Evolutionary conservation across 2,797 vertebrate species (phyloP), one percentile per base, ranked within the genome.

Genomic region (Lepidocolaptes lacrymiger): DNA sequence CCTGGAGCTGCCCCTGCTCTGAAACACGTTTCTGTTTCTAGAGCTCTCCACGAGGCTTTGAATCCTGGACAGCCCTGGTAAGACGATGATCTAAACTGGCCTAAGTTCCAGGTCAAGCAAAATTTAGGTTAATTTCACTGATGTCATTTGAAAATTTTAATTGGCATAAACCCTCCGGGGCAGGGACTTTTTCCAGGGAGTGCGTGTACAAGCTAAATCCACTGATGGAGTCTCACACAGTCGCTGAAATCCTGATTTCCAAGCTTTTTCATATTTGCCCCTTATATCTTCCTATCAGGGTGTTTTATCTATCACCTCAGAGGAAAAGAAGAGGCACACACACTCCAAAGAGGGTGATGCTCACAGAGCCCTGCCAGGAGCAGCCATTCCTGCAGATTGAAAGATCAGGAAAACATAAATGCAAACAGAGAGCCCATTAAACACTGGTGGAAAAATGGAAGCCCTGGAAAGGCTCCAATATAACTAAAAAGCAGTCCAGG

Each of bases 371-470:
- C 63, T 76, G 85, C 91, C 89, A 95, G 92, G 32, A 94, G 67
- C 75, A 89, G 92, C 82, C 93, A 63, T 73, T 93, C 68, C 94
- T 89, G 69, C 74, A 90, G 89, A 80, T 24, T 92, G 93, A 94
- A 95, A 91, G 95, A 97, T 93, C 95, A 78, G 89, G 91, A 94
- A 96, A 96, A 93, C 95, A 91, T 79, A 93, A 96, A 93, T 95
- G 95, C 95, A 97, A 96, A 97, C 95, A 97, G 95, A 97, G 94
- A 94, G 75, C 79, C 95, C 96, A 94, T 96, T 97, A 96, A 97
- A 94, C 74, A 94, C 68, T 63, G 90, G 92, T 95, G 95, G 95
- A 96, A 93, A 97, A 96, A 96, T 97, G 96, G 96, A 97, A 96
- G 94, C 95, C 73, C 94, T 96, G 97, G 94, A 96, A 95, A 77